These are phyloP conservation scores for Hofmannophila pseudospretella DNA, from an alignment of 2,888 invertebrate genomes.

Conservation along the genomic window DNA sequence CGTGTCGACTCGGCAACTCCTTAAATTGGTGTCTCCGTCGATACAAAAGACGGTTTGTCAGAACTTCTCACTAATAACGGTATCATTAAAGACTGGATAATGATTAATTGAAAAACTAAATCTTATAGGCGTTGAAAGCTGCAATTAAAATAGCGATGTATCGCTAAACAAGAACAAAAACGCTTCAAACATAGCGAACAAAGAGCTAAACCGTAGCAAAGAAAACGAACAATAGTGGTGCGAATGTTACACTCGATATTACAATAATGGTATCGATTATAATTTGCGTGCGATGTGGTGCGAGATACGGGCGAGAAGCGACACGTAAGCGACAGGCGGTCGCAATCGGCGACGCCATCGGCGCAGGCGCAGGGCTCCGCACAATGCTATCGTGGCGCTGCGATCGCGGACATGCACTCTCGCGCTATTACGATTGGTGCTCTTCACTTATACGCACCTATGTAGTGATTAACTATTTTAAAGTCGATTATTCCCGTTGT, in stretches of 20 bases:
- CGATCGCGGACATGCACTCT: constrained; percentile 68
- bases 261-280: constrained; percentile 79
- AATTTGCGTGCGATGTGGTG: constrained; percentile 75
- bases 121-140: constrained; percentile 12
- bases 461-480: constrained; percentile 56
- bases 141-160: constrained; percentile 14
- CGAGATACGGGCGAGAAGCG: constrained; percentile 65
- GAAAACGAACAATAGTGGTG: constrained; percentile 67
- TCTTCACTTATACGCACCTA: constrained; percentile 51
- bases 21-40: constrained; percentile 45
- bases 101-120: constrained; percentile 4
- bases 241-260: constrained; percentile 69
- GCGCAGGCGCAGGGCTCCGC: constrained; percentile 55
- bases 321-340: constrained; percentile 65
- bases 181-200: constrained; percentile 32
- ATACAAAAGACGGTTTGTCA: constrained; percentile 32
- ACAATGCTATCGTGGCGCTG: constrained; percentile 73
- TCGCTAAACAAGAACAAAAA: constrained; percentile 16
- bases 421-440: constrained; percentile 70
- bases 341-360: constrained; percentile 70
- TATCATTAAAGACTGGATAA: constrained; percentile 20
- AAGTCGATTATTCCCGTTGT: too few species aligned
- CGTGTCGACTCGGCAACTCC: constrained; percentile 40
- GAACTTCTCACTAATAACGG: constrained; percentile 37
- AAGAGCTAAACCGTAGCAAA: constrained; percentile 39